Percentiles rank a stretch among this genome's conserved stretches.
These are phyloP conservation scores for Rotaria socialis DNA, from an alignment of 2,888 invertebrate species.

Conservation along the genomic window DNA sequence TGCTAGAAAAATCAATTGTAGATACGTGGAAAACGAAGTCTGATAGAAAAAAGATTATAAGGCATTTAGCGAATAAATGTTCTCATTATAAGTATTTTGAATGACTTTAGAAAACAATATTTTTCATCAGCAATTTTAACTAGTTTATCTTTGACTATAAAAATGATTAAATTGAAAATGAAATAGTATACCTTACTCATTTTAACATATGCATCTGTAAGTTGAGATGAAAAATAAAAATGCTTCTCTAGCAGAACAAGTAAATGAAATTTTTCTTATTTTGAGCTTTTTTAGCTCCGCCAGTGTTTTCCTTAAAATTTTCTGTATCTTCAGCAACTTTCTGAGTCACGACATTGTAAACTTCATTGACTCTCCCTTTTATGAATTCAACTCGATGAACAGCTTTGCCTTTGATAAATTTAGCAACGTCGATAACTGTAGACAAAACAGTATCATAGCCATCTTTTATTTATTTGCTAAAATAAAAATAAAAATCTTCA, in stretches of 20 bases:
- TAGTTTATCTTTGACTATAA: background rate
- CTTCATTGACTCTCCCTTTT: background rate
- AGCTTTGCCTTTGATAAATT: background rate
- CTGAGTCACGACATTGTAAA: background rate
- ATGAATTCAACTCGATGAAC: background rate
- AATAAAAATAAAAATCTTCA: background rate
- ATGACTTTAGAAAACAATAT: no score
- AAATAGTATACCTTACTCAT: background rate
- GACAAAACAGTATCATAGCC: background rate
- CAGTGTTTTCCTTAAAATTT: background rate
- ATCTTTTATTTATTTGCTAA: background rate
- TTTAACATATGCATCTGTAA: background rate
- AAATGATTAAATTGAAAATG: background rate
- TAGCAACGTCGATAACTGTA: background rate
- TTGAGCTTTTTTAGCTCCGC: background rate
- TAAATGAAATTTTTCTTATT: background rate
- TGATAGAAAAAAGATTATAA: background rate
- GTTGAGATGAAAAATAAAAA: background rate
- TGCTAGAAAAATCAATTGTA: background rate
- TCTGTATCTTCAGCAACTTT: background rate
- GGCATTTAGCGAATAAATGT: no score
- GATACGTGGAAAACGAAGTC: background rate
- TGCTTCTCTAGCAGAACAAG: background rate
- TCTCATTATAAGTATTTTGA: no score
- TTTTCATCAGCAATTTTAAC: background rate